phyloP scores from a whole-genome alignment of 2,888 invertebrate genomes.

The Germaria angustata region DNA sequence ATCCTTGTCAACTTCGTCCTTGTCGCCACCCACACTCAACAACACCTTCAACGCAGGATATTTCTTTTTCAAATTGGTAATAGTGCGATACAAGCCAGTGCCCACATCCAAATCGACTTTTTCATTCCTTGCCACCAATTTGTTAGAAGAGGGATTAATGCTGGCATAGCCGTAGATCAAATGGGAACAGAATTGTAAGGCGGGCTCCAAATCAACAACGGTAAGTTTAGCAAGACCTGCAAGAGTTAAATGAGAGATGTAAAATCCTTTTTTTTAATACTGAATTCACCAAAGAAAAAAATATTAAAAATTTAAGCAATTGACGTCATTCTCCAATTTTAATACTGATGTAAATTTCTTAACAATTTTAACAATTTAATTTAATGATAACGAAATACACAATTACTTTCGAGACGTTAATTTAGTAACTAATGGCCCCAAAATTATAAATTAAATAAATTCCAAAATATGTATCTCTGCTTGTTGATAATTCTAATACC shows the following conservation, averaged over 20 bases:
- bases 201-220: constrained; percentile 86
- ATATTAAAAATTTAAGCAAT: neutral
- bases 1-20: constrained; percentile 83
- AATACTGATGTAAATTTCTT: no score
- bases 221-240: constrained; percentile 89
- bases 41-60: constrained; percentile 87
- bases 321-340: constrained; percentile 1
- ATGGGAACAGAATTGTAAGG: constrained; percentile 88
- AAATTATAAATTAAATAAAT: constrained; percentile 14
- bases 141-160: constrained; percentile 85
- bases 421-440: neutral
- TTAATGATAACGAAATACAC: neutral
- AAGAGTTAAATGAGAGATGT: neutral
- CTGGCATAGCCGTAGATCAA: constrained; percentile 89
- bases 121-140: constrained; percentile 86
- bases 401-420: neutral
- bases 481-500: no score
- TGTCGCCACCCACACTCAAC: constrained; percentile 89
- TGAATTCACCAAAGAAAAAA: neutral
- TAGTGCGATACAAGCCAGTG: constrained; percentile 86
- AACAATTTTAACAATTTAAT: neutral
- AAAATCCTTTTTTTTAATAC: no score
- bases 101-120: constrained; percentile 86
- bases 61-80: constrained; percentile 85
- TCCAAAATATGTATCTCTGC: neutral